Evolutionary conservation across 2,888 invertebrate genomes (phyloP), one percentile per base, ranked within the genome.

Genomic region (Cybosia mesomella): DNA sequence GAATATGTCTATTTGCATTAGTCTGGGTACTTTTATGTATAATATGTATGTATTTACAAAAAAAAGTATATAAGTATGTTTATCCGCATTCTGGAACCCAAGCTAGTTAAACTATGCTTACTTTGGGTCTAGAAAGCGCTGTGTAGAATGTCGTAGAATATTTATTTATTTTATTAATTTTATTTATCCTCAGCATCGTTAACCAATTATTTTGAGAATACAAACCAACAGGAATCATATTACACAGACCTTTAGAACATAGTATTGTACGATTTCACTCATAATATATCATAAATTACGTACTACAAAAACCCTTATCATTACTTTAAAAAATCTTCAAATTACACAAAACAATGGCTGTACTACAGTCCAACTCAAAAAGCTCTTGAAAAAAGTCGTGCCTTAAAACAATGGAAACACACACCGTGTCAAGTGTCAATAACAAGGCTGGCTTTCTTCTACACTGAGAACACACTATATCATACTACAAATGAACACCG

Each of bases 391-490:
- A 22, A 71, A 73, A 24, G 21, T 64, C 83, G 83, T 83, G 70
- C 36, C 79, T 76, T 79, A 10, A 3, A 64, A 89, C 87, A 92
- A 89, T 87, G 93, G 82, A 87, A 78, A 86, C 86, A 57, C 72
- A 68, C 84, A 71, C 76, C 80, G 90, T 92, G 87, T 93, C 93
- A 89, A 93, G 93, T 94, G 85, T 92, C 93, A 91, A 87, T 82
- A 90, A 93, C 92, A 93, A 92, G 88, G 88, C 86, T 71, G 83
- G 90, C 93, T 90, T 91, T 93, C 92, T 91, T 93, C 87, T 68
- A 71, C 77, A 90, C 49, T 49, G 87, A 91, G 88, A 85, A 85
- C 80, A 85, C 89, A 85, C 88, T 91, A 87, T 89, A 72, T 66
- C 58, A 64, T 62, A 69, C 68, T 21, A 53, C 13, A 68, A 49